phyloP scores from a whole-genome alignment of 1,140 invertebrate genomes.

The Agrypnia vestita region DNA sequence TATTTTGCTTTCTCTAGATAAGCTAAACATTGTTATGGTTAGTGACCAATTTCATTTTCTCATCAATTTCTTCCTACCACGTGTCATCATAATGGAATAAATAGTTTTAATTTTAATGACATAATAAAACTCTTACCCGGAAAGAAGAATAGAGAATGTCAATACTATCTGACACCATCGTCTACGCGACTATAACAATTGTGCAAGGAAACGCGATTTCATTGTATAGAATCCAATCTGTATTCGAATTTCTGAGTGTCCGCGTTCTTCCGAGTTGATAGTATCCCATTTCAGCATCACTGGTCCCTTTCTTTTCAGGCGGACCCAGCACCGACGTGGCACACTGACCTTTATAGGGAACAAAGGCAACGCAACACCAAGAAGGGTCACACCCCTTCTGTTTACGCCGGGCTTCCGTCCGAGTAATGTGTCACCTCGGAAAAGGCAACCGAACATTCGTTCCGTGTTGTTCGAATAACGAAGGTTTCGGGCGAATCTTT shows the following conservation, averaged over 20 bases:
- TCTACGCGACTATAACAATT: too few species aligned
- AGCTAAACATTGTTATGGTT: too few species aligned
- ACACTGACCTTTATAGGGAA: slow-evolving; percentile 56
- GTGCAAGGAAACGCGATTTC: background rate
- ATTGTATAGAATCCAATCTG: slow-evolving; percentile 6
- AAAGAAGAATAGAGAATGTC: too few species aligned
- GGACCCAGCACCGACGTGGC: slow-evolving; percentile 43
- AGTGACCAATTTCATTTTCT: too few species aligned
- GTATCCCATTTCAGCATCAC: slow-evolving; percentile 27
- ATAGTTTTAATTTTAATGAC: too few species aligned
- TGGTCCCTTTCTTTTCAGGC: slow-evolving; percentile 11
- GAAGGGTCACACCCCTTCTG: slow-evolving; percentile 33
- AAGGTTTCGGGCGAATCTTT: background rate
- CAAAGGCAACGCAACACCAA: slow-evolving; percentile 52
- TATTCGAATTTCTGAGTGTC: slow-evolving; percentile 35
- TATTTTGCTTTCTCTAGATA: too few species aligned
- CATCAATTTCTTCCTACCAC: too few species aligned
- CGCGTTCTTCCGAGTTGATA: slow-evolving; percentile 27
- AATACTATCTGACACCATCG: too few species aligned
- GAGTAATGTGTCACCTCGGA: slow-evolving; percentile 2
- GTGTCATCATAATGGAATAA: too few species aligned
- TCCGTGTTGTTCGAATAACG: slow-evolving; percentile 5
- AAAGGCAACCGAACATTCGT: slow-evolving; percentile 23
- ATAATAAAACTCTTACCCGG: too few species aligned
- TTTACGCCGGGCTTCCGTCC: background rate